These are phyloP conservation scores for Eupithecia inturbata DNA, from an alignment of 2,888 invertebrate genomes.

Conservation along the genomic window DNA sequence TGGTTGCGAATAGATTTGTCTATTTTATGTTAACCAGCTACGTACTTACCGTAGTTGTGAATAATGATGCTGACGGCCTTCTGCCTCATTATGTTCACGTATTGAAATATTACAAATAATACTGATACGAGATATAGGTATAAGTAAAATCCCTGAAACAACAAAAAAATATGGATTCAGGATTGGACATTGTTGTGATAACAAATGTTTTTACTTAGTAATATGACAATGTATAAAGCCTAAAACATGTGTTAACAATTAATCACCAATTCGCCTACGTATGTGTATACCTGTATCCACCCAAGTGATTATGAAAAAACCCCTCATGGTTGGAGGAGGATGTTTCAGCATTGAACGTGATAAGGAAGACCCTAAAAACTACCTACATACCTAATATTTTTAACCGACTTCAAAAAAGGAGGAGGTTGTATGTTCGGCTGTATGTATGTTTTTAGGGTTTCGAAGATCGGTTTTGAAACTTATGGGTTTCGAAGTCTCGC, in stretches of 20 bases:
- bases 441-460: no score
- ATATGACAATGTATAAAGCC: no score
- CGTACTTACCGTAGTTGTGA: conserved; percentile 74
- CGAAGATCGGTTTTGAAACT: no score
- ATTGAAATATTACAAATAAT: conserved; percentile 89
- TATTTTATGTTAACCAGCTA: conserved; percentile 36
- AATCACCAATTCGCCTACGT: no score
- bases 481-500: no score
- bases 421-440: no score
- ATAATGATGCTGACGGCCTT: conserved; percentile 86
- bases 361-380: background rate
- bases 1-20: conserved; percentile 43
- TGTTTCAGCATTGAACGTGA: background rate
- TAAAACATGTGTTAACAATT: no score
- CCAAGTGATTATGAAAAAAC: background rate
- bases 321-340: background rate
- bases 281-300: no score
- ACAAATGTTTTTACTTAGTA: background rate
- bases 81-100: conserved; percentile 86
- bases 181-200: background rate
- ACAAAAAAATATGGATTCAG: background rate
- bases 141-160: conserved; percentile 90
- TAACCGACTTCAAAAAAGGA: no score
- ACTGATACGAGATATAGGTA: conserved; percentile 92
- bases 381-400: no score